phyloP scores from a whole-genome alignment of 2,888 invertebrate species.

The Microplitis manilae region DNA sequence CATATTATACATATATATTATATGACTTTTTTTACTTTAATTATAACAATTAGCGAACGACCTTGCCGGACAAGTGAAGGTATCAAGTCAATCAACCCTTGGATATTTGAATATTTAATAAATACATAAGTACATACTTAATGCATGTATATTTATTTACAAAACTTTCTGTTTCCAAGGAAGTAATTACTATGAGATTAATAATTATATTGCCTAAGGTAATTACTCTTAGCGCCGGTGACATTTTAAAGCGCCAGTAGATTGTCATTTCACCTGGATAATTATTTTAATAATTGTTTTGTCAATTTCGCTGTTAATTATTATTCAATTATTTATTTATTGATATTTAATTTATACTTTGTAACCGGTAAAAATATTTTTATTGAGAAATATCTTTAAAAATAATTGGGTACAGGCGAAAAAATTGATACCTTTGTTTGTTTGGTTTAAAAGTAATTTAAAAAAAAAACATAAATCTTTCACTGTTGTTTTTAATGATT shows the following conservation, averaged over 20 bases:
- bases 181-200: conserved; percentile 30
- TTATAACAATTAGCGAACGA: not conserved
- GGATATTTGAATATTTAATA: not conserved
- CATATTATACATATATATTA: not conserved
- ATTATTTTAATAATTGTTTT: conserved; percentile 21
- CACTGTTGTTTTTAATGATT: conserved; percentile 12
- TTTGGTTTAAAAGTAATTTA: not conserved
- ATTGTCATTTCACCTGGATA: conserved; percentile 19
- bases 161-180: conserved; percentile 43
- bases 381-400: not conserved
- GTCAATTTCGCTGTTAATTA: conserved; percentile 17
- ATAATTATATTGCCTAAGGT: conserved; percentile 22
- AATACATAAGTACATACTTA: not conserved
- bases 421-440: conserved; percentile 3
- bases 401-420: not conserved
- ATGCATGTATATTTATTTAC: conserved; percentile 10
- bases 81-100: conserved; percentile 30
- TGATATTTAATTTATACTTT: not conserved
- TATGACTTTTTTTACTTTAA: conserved; percentile 27
- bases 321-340: conserved; percentile 21
- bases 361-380: not conserved
- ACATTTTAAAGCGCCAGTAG: conserved; percentile 37
- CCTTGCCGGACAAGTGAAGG: conserved; percentile 6
- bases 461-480: not conserved
- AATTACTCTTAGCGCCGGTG: conserved; percentile 41